Conservation (phyloP, 2,888 invertebrate genomes). For the Tupiocoris notatus region DNA sequence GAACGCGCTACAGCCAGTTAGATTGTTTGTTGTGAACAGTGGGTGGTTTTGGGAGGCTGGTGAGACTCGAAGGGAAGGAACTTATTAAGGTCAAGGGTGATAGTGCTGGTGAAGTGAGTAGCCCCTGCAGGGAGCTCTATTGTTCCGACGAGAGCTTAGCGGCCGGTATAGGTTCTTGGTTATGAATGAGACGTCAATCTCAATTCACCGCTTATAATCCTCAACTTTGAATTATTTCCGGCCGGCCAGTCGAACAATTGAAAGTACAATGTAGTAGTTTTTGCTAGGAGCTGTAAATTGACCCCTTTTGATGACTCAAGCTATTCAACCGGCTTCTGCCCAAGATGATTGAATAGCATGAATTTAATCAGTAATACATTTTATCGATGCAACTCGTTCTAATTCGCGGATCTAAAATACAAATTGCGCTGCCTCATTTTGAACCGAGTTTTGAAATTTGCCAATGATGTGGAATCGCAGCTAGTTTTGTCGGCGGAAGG, state of each 20-base stretch:
- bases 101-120: not conserved
- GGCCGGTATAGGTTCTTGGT: constrained; percentile 5
- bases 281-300: no score
- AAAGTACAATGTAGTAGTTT: no score
- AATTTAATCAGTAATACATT: no score
- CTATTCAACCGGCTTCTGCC: no score
- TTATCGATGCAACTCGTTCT: no score
- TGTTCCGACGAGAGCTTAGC: constrained; percentile 2
- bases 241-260: not conserved
- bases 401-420: no score
- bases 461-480: no score
- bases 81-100: constrained; percentile 26
- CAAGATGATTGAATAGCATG: no score
- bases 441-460: no score
- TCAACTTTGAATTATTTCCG: not conserved
- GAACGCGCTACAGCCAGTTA: constrained; percentile 11
- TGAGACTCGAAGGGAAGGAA: not conserved
- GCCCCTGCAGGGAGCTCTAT: not conserved
- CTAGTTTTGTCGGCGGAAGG: no score
- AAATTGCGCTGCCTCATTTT: no score
- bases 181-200: not conserved
- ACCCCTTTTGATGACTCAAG: no score
- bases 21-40: constrained; percentile 14
- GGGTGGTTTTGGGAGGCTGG: not conserved
- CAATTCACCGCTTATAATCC: not conserved